Base-by-base conservation (phyloP, 1,140 invertebrate species). In the Leptopilina boulardi region DNA sequence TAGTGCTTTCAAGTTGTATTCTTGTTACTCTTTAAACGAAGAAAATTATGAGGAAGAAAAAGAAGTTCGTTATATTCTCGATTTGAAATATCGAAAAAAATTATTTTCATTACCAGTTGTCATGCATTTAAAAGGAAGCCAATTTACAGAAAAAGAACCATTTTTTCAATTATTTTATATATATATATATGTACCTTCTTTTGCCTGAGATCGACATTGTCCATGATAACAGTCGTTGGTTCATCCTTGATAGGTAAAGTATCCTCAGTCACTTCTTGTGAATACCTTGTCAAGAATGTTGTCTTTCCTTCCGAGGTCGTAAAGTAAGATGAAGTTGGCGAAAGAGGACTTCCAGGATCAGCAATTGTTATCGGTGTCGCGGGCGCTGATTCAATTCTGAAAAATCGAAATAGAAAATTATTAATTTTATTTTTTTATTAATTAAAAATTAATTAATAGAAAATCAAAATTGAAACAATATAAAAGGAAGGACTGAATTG, bases 241-340 rank as follows among this genome's bases (percentile, higher is more conserved):
- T 86, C 84, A 23, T 86, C 85, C n/a, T 82, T 80, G 18, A 82
- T 75, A 38, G 81, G 77, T 47, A 82, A 42, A 59, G 79, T 85
- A 66, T 85, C 87, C 73, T 92, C 89, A 42, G 88, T 91, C 85
- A 93, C 91, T 78, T 93, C 92, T 34, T 91, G 90, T 74, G 92
- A 91, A 78, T 92, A 94, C 85, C 92, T 91, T 47, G 93, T 93
- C 44, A 95, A 87, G 84, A 95, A 93, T 84, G 93, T 93, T 4
- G 94, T 94, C 86, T 95, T 95, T 54, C 93, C 92, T 84, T 95
- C 94, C 13, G 94, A 94, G 21, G 93, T 95, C 6, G 94, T 94
- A 85, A 94, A 95, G 83, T 95, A 95, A 4, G 92, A 90, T 21
- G 94, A 94, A 79, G 91, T 93, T 19, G 92, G 91, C 56, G 93